These are phyloP conservation scores for Acrobasis repandana DNA, from an alignment of 2,888 invertebrate genomes.

Conservation along the genomic window DNA sequence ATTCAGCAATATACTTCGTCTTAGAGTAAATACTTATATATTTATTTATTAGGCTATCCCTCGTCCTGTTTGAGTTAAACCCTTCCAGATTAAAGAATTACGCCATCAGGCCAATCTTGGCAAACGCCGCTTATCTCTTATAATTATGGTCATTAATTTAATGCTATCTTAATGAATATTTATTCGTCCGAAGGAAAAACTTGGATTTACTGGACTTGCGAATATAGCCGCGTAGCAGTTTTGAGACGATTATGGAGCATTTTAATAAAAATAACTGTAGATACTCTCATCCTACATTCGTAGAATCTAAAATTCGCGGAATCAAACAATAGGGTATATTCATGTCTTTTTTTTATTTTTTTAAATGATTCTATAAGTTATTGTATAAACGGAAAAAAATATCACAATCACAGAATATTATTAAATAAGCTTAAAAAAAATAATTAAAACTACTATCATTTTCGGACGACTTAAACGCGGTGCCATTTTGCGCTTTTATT, in stretches of 20 bases:
- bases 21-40: background rate
- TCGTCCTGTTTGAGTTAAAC: background rate
- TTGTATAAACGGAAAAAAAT: too few species aligned
- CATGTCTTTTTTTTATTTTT: too few species aligned
- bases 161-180: slow-evolving; percentile 16
- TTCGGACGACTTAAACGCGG: too few species aligned
- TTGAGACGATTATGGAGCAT: background rate
- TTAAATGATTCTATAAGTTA: too few species aligned
- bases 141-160: slow-evolving; percentile 7
- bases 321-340: too few species aligned
- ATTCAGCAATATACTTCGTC: too few species aligned
- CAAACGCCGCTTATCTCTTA: slow-evolving; percentile 10
- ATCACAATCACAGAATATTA: too few species aligned
- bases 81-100: background rate
- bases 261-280: background rate
- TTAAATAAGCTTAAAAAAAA: too few species aligned
- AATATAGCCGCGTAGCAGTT: background rate
- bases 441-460: too few species aligned
- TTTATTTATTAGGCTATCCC: background rate
- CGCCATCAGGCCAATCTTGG: background rate
- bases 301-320: too few species aligned
- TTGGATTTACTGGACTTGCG: background rate
- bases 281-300: too few species aligned
- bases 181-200: slow-evolving; percentile 10
- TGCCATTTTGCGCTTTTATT: too few species aligned